Evolutionary conservation across 2,113 vertebrate species (phyloP).

Genomic region (Peromyscus maniculatus): DNA sequence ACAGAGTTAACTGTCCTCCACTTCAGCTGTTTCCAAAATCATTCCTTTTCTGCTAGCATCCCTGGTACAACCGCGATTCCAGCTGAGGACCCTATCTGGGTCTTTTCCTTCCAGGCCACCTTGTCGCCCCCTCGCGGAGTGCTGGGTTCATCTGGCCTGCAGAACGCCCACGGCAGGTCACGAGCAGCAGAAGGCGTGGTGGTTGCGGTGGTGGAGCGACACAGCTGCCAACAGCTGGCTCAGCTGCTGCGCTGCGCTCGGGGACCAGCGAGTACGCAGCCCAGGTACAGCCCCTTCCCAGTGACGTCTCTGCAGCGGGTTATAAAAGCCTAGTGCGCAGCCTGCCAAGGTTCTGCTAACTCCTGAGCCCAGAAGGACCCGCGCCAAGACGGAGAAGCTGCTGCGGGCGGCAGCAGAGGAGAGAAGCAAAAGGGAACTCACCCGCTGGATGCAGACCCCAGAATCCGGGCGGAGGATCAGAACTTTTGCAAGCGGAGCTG

Average conservation of each 20-base stretch:
- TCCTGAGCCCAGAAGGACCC: conserved; percentile 41
- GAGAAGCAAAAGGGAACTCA: neutral
- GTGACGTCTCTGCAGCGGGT: conserved; percentile 74
- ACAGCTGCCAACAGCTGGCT: conserved; percentile 70
- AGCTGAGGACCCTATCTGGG: neutral
- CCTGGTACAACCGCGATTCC: neutral
- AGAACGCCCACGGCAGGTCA: conserved; percentile 59
- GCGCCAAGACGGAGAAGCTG: conserved; percentile 51
- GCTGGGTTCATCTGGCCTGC: neutral
- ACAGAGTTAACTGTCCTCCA: neutral
- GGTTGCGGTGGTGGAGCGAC: conserved; percentile 53
- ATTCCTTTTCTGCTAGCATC: neutral
- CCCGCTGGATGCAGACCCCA: neutral
- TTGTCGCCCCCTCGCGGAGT: conserved; percentile 68
- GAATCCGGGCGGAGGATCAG: conserved; percentile 19
- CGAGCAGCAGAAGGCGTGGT: conserved; percentile 58
- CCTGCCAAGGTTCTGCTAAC: conserved; percentile 68
- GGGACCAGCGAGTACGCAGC: conserved; percentile 44
- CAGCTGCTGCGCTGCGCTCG: conserved; percentile 57
- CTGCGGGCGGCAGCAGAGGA: neutral
- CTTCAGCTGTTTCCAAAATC: neutral
- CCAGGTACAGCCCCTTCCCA: conserved; percentile 77
- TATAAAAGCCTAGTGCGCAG: conserved; percentile 75
- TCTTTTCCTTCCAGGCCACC: neutral
- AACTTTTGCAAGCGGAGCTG: conserved; percentile 67